Base-by-base conservation (phyloP, 2,797 vertebrate species). In the Myripristis murdjan region DNA sequence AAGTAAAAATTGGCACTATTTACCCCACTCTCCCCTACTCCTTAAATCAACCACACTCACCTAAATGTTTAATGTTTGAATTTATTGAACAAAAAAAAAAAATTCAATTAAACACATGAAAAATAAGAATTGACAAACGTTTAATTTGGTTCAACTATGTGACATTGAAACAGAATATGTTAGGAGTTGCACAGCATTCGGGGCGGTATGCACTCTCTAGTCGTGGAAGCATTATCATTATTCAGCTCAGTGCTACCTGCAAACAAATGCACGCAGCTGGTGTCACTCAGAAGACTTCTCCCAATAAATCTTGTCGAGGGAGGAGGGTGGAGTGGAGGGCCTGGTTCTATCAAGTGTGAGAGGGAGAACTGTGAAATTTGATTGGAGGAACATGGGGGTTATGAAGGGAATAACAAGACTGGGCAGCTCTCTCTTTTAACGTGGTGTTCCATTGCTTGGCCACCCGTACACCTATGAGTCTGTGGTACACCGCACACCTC, bases 321-420 rank as follows among this genome's bases (percentile, higher is more conserved):
- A n/a, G n/a, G n/a, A n/a, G n/a, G n/a, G n/a, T n/a, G 10, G 59
- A 41, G 35, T 33, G 26, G 14, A 7, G 15, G 48, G 41, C n/a
- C 15, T 0, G 24, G 35, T 14, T 61, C 18, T 41, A 22, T 48
- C 37, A 59, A 35, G 48, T 2, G 2, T 18, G 44, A 57, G 35
- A 10, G 12, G 23, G 16, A 10, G 16, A 64, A 51, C 20, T 5
- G 0, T 53, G 59, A 31, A 52, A 52, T 68, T 1, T 66, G 61
- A 65, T 31, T 41, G 49, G 65, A 39, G 58, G 43, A 47, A 67
- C 67, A 63, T 14, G 23, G 41, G 33, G 37, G 16, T 56, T 33
- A 41, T 51, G 28, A 49, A 70, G 15, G 41, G 16, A 70, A 62
- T 47, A 23, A 43, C 51, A 62, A 62, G 44, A 31, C 8, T 1